These are phyloP conservation scores for Choristoneura fumiferana DNA, from an alignment of 1,140 invertebrate genomes.

Conservation along the genomic window DNA sequence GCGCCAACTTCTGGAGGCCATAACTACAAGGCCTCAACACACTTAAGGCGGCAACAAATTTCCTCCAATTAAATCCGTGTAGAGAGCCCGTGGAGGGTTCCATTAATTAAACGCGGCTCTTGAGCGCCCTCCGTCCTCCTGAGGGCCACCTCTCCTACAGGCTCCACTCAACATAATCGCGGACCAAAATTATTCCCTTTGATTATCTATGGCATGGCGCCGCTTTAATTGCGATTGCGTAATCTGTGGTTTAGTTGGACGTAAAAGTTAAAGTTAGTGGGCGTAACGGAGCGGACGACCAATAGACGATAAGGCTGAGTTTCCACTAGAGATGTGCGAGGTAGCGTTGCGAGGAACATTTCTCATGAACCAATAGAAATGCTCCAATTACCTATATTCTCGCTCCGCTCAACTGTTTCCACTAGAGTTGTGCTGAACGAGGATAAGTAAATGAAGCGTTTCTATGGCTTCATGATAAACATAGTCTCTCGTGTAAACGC, in stretches of 20 bases:
- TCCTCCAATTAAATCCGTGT: constrained; percentile 59
- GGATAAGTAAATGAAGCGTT: too few relatives aligned
- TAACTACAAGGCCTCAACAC: constrained; percentile 16
- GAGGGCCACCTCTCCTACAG: constrained; percentile 31
- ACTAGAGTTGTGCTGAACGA: too few relatives aligned
- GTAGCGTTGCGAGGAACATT: too few relatives aligned
- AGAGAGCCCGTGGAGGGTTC: constrained; percentile 40
- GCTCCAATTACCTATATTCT: too few relatives aligned
- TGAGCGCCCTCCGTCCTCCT: constrained; percentile 31
- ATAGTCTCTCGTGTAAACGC: too few relatives aligned
- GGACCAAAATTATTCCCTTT: constrained; percentile 50
- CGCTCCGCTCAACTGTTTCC: too few relatives aligned
- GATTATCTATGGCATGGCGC: constrained; percentile 48
- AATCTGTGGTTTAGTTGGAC: constrained; percentile 26
- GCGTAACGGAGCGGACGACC: neutral
- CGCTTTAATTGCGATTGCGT: constrained; percentile 41
- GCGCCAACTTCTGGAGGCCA: constrained; percentile 3
- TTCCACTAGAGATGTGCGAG: too few relatives aligned
- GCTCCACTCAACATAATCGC: constrained; percentile 48
- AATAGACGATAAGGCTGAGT: too few relatives aligned
- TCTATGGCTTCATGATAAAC: too few relatives aligned
- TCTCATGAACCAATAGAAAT: too few relatives aligned
- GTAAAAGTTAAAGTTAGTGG: constrained; percentile 16
- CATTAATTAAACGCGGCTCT: constrained; percentile 57
- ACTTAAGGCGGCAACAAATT: constrained; percentile 38